These are phyloP conservation scores for Mola mola DNA, from an alignment of 2,113 vertebrate genomes.

Conservation along the genomic window DNA sequence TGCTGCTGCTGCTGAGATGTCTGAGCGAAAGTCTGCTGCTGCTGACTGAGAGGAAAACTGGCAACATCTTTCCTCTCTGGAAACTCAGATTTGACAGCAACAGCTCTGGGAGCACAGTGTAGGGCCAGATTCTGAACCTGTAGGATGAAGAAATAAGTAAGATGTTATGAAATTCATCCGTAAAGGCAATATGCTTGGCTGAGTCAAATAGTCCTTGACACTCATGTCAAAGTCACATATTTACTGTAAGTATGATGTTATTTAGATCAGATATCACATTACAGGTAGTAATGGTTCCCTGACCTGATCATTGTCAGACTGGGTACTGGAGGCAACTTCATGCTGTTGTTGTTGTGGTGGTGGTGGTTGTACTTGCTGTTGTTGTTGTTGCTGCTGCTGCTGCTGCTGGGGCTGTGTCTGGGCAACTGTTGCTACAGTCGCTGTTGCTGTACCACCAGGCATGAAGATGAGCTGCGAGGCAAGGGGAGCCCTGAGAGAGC, in stretches of 20 bases:
- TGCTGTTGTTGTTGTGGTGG: constrained; percentile 81
- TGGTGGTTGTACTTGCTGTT: constrained; percentile 84
- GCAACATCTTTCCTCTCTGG: constrained; percentile 81
- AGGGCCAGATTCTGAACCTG: constrained; percentile 84
- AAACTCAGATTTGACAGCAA: constrained; percentile 79
- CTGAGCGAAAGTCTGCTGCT: constrained; percentile 54
- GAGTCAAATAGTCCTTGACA: no score
- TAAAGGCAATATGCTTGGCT: no score
- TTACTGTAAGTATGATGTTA: no score
- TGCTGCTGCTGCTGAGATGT: constrained; percentile 81
- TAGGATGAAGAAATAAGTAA: constrained; percentile 3
- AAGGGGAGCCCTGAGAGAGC: constrained; percentile 87
- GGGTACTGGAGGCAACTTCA: constrained; percentile 86
- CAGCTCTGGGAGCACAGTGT: constrained; percentile 72
- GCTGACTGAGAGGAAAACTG: constrained; percentile 87
- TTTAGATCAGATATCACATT: not conserved
- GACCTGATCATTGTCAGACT: constrained; percentile 94
- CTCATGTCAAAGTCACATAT: no score
- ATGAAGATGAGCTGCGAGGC: constrained; percentile 97
- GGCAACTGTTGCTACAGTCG: constrained; percentile 84
- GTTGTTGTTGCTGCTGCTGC: constrained; percentile 74
- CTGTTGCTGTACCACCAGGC: constrained; percentile 94
- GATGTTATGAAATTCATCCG: no score
- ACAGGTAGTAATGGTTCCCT: constrained; percentile 10
- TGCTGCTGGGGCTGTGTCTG: constrained; percentile 85